Evolutionary conservation across 1,140 invertebrate genomes (phyloP), one percentile per base, ranked within the genome.

Genomic region (Drosophila kanapiae): DNA sequence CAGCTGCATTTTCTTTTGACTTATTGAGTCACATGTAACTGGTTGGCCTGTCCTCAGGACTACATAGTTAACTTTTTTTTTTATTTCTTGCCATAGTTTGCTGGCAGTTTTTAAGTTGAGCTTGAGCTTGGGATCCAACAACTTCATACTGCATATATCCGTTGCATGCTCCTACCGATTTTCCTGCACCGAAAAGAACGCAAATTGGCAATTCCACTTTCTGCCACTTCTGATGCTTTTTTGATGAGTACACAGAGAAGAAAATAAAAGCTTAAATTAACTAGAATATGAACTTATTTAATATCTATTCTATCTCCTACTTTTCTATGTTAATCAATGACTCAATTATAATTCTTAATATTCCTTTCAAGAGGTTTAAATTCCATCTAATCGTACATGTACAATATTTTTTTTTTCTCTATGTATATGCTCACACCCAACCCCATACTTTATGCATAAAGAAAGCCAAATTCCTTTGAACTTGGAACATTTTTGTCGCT

Each of bases 161-260:
- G 33, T 49, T 75, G 40, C 45, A 49, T 40, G 43, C 51, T 38
- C 0, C 47, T 16, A 5, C 45, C 45, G 47, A 57, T 64, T 54
- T 58, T 43, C 29, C 47, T 67, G 48, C 74, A 77, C 48, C 62
- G n/a, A 58, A 27, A 54, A 31, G 65, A 70, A 78, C 70, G 72
- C 76, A 83, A 86, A 86, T 86, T 86, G 83, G 80, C 84, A 80
- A 88, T 87, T 87, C 83, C 76, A 87, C 67, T 88, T 87, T 72
- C 31, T 80, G 76, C 65, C 80, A 86, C 80, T 83, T 69, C 67
- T 80, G 84, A 88, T 88, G 84, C 71, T 69, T 64, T 86, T 83
- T 83, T 87, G 76, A 84, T 88, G 75, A 87, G 70, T 62, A 65
- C 64, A 80, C 68, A 57, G 62, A 37, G 61, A 58, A 9, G 2